phyloP scores from a whole-genome alignment of 2,113 vertebrate species.

The Pluvialis apricaria region DNA sequence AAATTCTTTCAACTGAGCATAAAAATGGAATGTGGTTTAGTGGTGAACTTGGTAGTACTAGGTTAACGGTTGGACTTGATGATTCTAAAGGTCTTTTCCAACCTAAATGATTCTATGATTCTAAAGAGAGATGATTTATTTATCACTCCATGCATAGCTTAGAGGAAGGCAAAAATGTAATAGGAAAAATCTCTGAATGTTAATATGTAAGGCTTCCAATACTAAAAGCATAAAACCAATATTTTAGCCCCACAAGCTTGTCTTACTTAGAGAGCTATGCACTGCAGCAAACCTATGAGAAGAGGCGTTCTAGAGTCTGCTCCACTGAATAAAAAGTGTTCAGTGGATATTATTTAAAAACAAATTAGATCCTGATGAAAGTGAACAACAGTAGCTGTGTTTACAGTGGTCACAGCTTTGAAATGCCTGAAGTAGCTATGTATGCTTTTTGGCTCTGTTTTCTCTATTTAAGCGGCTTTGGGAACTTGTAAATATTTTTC shows the following conservation, averaged over 20 bases:
- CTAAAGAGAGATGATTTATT: neutral
- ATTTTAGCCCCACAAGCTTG: neutral
- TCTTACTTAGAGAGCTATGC: neutral
- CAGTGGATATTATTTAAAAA: neutral
- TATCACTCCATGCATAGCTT: neutral
- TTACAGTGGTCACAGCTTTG: neutral
- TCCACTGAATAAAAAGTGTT: neutral
- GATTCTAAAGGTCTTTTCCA: neutral
- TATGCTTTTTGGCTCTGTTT: neutral
- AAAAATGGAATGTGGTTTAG: neutral
- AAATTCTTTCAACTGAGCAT: neutral
- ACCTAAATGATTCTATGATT: neutral
- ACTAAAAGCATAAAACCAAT: neutral
- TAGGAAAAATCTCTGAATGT: neutral
- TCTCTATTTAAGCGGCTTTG: neutral
- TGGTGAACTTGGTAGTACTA: neutral
- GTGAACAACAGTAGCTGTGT: neutral
- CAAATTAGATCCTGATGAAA: neutral
- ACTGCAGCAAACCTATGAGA: neutral
- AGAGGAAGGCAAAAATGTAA: neutral
- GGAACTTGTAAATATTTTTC: neutral
- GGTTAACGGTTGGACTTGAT: neutral
- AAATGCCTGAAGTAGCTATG: neutral
- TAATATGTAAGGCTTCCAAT: neutral
- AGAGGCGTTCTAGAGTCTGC: neutral